A percentile compares a stretch with the other conserved stretches of the same genome.
phyloP scores from a whole-genome alignment of 53 echinoderm and acorn worm species.

The Actinopyga echinites region DNA sequence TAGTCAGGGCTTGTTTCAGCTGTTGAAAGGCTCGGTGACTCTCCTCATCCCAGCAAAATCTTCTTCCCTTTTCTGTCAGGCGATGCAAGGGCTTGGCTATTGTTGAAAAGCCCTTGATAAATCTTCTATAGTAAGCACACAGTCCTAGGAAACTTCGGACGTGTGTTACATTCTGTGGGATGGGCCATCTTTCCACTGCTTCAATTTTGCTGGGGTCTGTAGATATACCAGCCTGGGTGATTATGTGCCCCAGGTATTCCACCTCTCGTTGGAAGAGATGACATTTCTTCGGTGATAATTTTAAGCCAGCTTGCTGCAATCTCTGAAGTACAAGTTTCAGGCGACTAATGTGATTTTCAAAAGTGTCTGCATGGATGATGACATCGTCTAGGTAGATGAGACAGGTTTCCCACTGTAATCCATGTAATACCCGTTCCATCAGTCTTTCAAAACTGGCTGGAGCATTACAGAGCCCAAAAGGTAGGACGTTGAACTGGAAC shows the following conservation, averaged over 20 bases:
- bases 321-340: neutral
- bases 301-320: neutral
- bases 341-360: neutral
- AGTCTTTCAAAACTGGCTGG: neutral
- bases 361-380: neutral
- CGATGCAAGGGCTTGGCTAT: constrained; percentile 52
- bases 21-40: constrained; percentile 38
- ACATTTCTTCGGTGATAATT: neutral
- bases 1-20: constrained; percentile 33
- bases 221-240: constrained; percentile 4
- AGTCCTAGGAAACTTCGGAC: constrained; percentile 50
- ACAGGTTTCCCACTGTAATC: neutral
- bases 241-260: neutral
- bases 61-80: constrained; percentile 42
- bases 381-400: neutral
- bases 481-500: too few species aligned
- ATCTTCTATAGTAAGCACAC: constrained; percentile 51
- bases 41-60: constrained; percentile 48
- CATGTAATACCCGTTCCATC: neutral
- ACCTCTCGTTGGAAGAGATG: neutral
- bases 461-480: neutral
- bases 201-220: constrained; percentile 47
- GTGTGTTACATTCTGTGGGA: constrained; percentile 11
- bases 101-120: constrained; percentile 38
- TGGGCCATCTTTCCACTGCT: constrained; percentile 43